These are phyloP conservation scores for Platynereis dumerilii DNA, from an alignment of 2,888 invertebrate genomes.

Conservation along the genomic window DNA sequence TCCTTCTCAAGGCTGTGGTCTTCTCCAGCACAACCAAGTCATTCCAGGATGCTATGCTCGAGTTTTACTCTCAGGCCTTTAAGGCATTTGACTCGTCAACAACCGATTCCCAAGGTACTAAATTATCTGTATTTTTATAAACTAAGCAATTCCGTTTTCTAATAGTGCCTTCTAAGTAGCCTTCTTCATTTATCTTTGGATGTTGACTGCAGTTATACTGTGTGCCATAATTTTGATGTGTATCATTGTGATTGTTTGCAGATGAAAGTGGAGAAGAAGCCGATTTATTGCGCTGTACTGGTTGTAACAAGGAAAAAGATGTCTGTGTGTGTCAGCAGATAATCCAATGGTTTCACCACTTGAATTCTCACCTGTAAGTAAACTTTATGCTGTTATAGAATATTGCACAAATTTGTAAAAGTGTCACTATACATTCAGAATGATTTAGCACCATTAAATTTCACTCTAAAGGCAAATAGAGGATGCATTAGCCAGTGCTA, in stretches of 20 bases:
- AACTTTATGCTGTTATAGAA: too few species aligned
- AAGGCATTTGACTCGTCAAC: slow-evolving; percentile 45
- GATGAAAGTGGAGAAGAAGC: slow-evolving; percentile 6
- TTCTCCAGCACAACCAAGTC: slow-evolving; percentile 45
- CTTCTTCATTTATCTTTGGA: too few species aligned
- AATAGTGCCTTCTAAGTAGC: too few species aligned
- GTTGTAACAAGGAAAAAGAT: slow-evolving; percentile 1
- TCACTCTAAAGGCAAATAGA: too few species aligned
- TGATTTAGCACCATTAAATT: too few species aligned
- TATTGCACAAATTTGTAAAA: too few species aligned
- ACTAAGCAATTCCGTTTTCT: neutral
- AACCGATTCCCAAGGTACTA: neutral
- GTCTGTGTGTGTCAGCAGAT: neutral
- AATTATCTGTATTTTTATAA: neutral
- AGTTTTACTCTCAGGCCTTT: slow-evolving; percentile 55
- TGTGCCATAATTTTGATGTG: too few species aligned
- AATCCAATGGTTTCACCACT: neutral
- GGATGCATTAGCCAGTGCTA: too few species aligned
- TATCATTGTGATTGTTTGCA: neutral
- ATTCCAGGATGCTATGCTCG: slow-evolving; percentile 48
- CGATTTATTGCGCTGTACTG: neutral
- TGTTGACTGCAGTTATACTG: too few species aligned
- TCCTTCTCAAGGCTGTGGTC: slow-evolving; percentile 35
- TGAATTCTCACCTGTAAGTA: slow-evolving; percentile 4
- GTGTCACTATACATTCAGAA: too few species aligned